phyloP scores from a whole-genome alignment of 1,140 invertebrate genomes.

The Panagrolaimus sp. region DNA sequence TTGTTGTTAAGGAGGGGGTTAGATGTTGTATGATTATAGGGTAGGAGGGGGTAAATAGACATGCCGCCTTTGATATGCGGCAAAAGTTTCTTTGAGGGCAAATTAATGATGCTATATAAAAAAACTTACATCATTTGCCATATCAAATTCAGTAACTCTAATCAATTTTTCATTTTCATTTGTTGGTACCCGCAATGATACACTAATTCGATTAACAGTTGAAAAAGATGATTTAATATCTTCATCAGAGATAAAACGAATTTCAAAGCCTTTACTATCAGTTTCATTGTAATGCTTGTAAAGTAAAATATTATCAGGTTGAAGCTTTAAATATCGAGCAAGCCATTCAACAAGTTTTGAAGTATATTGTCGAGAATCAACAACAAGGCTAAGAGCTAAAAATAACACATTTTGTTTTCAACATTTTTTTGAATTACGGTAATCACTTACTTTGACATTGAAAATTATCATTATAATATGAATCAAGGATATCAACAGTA shows the following conservation, averaged over 20 bases:
- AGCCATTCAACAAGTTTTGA: not conserved
- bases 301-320: not conserved
- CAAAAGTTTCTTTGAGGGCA: no score
- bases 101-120: no score
- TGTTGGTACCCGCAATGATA: not conserved
- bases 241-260: not conserved
- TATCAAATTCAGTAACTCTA: constrained; percentile 4
- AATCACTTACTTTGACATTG: not conserved
- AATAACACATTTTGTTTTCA: not conserved
- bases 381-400: not conserved
- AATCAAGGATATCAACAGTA: constrained; percentile 11
- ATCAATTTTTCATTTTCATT: not conserved
- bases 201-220: not conserved
- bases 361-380: constrained; percentile 2
- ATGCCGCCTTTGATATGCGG: no score
- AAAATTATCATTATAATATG: not conserved
- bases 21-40: no score
- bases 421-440: no score
- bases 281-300: not conserved
- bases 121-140: not conserved
- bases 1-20: no score
- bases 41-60: no score
- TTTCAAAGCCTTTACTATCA: not conserved
- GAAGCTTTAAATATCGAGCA: not conserved
- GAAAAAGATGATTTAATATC: not conserved